Conservation (phyloP, 1,140 invertebrate species). For the Papilio xuthus region DNA sequence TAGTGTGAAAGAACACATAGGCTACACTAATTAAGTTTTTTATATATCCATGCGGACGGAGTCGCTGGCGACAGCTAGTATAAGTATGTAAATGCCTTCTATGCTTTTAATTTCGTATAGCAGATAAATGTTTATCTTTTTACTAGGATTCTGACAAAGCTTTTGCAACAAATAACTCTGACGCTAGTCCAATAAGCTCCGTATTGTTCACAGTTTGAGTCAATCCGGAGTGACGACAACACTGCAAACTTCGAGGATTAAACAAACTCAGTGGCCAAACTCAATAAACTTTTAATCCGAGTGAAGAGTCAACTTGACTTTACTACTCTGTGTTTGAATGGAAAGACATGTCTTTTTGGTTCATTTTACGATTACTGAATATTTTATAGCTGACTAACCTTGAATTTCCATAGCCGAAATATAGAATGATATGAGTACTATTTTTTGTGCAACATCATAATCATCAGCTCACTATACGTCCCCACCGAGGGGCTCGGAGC, state of each 20-base stretch:
- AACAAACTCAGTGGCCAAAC: conserved; percentile 13
- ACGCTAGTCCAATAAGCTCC: conserved; percentile 11
- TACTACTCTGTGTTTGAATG: neutral
- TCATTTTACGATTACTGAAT: too few species aligned
- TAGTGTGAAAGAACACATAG: too few species aligned
- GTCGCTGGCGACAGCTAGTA: too few species aligned
- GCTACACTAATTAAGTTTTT: too few species aligned
- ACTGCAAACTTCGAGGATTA: conserved; percentile 7
- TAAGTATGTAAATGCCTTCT: too few species aligned
- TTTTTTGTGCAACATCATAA: too few species aligned
- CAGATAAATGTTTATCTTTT: neutral
- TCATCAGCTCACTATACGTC: too few species aligned
- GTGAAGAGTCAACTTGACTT: conserved; percentile 15
- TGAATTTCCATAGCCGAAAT: too few species aligned
- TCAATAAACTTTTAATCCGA: conserved; percentile 7
- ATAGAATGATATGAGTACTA: too few species aligned
- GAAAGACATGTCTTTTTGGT: neutral
- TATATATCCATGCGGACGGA: too few species aligned
- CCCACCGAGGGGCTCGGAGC: too few species aligned
- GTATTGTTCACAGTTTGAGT: conserved; percentile 24
- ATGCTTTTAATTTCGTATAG: neutral
- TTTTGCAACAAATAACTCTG: neutral
- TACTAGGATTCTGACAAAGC: neutral
- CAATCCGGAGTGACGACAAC: conserved; percentile 14
- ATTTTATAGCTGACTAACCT: too few species aligned